Conservation (phyloP, 92 coral and sea anemone species). For the Diadumene lineata region DNA sequence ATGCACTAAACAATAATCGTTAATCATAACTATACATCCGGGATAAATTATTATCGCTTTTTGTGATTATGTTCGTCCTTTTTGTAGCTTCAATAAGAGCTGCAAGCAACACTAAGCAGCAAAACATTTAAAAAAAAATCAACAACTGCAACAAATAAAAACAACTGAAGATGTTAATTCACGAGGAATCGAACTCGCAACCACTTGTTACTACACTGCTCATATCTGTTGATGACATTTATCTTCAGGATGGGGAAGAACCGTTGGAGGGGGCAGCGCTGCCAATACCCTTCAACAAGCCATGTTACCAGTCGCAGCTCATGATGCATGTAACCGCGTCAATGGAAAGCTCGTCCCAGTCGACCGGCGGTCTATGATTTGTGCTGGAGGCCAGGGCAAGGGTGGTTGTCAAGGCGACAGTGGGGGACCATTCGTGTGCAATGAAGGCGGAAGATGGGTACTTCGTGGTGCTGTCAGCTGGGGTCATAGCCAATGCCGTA, state of each 20-base stretch:
- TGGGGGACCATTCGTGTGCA: conserved; percentile 72
- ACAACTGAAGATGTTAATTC: too few species aligned
- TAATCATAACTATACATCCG: too few species aligned
- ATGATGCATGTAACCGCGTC: conserved; percentile 18
- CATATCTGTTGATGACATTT: too few species aligned
- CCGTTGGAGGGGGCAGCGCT: conserved; percentile 55
- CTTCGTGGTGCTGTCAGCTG: conserved; percentile 68
- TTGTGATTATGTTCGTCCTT: too few species aligned
- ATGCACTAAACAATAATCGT: too few species aligned
- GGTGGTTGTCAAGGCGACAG: conserved; percentile 73
- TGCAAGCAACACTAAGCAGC: too few species aligned
- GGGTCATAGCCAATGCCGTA: conserved; percentile 56
- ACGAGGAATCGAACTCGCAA: too few species aligned
- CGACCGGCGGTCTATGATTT: conserved; percentile 50
- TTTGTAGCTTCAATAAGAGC: too few species aligned
- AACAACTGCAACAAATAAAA: too few species aligned
- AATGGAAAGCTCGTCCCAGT: conserved; percentile 34
- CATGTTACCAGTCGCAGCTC: conserved; percentile 36
- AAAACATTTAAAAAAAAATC: too few species aligned
- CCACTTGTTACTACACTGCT: too few species aligned
- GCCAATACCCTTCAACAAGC: conserved; percentile 54
- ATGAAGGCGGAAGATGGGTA: conserved; percentile 54
- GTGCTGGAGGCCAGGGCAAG: conserved; percentile 55
- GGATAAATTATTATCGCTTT: too few species aligned
- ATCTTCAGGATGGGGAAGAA: conserved; percentile 72